phyloP scores from a whole-genome alignment of 2,113 vertebrate species.

The Apodemus sylvaticus region DNA sequence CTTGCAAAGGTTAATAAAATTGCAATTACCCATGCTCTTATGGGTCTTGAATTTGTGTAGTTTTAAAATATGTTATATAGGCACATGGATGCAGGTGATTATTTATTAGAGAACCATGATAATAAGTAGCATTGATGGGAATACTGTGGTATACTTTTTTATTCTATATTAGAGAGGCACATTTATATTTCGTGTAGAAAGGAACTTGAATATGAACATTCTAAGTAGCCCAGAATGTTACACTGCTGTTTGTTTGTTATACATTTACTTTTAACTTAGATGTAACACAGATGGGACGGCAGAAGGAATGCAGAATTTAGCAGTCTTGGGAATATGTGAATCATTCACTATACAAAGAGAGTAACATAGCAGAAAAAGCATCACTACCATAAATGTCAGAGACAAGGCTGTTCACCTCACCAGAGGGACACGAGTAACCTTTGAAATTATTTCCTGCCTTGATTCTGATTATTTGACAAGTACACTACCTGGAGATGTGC shows the following conservation, averaged over 20 bases:
- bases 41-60: not conserved
- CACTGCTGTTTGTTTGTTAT: not conserved
- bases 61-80: not conserved
- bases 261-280: not conserved
- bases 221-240: not conserved
- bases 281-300: not conserved
- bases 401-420: not conserved
- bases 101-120: not conserved
- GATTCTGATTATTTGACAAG: not conserved
- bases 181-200: not conserved
- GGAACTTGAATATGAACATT: not conserved
- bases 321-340: not conserved
- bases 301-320: not conserved
- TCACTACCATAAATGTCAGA: not conserved
- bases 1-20: not conserved
- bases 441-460: not conserved
- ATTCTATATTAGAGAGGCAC: not conserved
- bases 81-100: not conserved
- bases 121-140: not conserved
- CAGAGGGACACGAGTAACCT: not conserved
- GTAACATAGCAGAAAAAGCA: not conserved
- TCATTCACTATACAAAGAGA: not conserved
- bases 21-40: not conserved
- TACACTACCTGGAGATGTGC: not conserved
- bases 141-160: not conserved